Evolutionary conservation across 92 coral and sea anemone genomes (phyloP).

Genomic region (Pocillopora meandrina): DNA sequence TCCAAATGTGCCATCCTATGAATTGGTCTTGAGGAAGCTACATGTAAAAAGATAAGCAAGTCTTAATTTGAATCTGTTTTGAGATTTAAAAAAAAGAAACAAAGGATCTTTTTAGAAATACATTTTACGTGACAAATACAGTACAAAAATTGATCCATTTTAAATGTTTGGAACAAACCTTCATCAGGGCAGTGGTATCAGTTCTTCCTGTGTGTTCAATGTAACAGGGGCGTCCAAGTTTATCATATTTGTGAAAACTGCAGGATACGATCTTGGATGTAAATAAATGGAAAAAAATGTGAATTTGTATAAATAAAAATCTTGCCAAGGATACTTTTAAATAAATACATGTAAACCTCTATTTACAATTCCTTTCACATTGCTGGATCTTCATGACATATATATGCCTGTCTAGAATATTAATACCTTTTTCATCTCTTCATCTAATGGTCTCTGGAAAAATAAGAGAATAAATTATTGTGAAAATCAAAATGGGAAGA

Average conservation of each 20-base stretch:
- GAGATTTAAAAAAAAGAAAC: too few species aligned
- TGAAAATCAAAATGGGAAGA: too few species aligned
- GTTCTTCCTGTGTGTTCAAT: conserved; percentile 94
- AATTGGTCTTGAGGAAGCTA: conserved; percentile 89
- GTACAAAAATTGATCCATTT: neutral
- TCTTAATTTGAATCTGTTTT: neutral
- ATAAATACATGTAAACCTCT: neutral
- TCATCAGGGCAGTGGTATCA: conserved; percentile 76
- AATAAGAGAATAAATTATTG: neutral
- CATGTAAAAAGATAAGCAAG: neutral
- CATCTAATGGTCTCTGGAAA: conserved; percentile 86
- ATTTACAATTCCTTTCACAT: neutral
- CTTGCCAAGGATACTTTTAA: too few species aligned
- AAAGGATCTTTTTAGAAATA: too few species aligned
- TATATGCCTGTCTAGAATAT: neutral
- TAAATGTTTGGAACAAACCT: conserved; percentile 52
- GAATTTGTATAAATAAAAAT: too few species aligned
- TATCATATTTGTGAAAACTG: conserved; percentile 90
- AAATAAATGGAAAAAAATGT: neutral
- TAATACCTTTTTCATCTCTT: conserved; percentile 71
- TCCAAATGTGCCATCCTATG: conserved; percentile 91
- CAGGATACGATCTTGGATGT: conserved; percentile 72
- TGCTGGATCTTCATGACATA: neutral
- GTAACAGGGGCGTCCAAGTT: conserved; percentile 92
- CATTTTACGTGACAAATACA: too few species aligned